Percentiles rank a stretch among this genome's conserved stretches.
These are phyloP conservation scores for Malacosoma neustria DNA, from an alignment of 2,888 invertebrate genomes.

Conservation along the genomic window DNA sequence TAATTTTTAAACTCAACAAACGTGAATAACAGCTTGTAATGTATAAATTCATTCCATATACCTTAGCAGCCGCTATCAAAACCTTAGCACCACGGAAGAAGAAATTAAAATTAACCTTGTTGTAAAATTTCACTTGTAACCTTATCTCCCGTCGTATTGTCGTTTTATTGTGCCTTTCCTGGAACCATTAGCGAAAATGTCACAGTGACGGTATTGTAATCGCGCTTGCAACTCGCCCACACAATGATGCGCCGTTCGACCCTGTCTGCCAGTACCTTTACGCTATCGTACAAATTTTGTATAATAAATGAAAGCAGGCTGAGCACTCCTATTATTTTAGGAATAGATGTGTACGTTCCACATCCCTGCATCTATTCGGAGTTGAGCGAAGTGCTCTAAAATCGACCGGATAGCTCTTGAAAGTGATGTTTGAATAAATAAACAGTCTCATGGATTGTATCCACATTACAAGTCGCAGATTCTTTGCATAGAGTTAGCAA, in stretches of 20 bases:
- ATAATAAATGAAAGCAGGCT: constrained; percentile 55
- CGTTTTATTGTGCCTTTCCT: constrained; percentile 72
- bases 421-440: constrained; percentile 48
- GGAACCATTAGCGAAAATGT: constrained; percentile 74
- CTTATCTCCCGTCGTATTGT: constrained; percentile 72
- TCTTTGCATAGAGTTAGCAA: constrained; percentile 49
- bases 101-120: constrained; percentile 67
- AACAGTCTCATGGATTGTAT: constrained; percentile 44
- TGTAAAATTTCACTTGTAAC: constrained; percentile 71
- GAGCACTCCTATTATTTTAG: constrained; percentile 33
- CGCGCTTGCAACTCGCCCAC: constrained; percentile 55
- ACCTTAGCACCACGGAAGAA: constrained; percentile 21
- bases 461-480: constrained; percentile 44
- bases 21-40: too few relatives aligned
- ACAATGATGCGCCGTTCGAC: constrained; percentile 67
- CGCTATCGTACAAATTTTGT: constrained; percentile 66
- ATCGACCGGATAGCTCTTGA: constrained; percentile 24
- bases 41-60: too few relatives aligned
- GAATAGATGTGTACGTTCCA: constrained; percentile 29
- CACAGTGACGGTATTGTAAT: constrained; percentile 68
- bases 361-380: constrained; percentile 24
- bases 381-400: constrained; percentile 22
- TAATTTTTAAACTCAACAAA: too few relatives aligned
- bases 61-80: constrained; percentile 16
- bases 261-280: constrained; percentile 54